These are phyloP conservation scores for Podabrus alpinus DNA, from an alignment of 2,888 invertebrate genomes.

Conservation along the genomic window DNA sequence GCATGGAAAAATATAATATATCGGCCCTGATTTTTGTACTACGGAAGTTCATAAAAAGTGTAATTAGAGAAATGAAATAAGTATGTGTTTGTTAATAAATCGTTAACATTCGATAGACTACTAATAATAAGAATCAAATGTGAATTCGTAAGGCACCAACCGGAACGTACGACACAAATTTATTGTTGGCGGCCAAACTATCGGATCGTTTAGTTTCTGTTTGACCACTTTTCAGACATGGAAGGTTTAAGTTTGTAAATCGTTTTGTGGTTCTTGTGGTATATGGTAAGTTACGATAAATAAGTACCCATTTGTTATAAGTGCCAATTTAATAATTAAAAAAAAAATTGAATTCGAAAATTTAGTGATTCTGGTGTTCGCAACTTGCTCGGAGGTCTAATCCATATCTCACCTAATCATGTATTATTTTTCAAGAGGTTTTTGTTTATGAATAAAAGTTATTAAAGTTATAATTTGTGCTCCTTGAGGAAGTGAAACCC, in stretches of 20 bases:
- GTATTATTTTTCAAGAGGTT: too few relatives aligned
- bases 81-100: background rate
- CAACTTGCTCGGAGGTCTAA: background rate
- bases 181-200: background rate
- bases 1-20: background rate
- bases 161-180: conserved; percentile 1
- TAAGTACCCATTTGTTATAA: background rate
- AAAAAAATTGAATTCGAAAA: too few relatives aligned
- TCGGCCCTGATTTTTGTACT: background rate
- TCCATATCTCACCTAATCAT: too few relatives aligned
- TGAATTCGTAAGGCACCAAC: background rate
- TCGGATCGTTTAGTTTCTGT: background rate
- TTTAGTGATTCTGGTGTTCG: too few relatives aligned
- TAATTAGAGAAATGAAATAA: background rate
- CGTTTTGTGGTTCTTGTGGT: background rate
- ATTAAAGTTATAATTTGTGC: background rate
- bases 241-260: background rate
- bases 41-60: background rate
- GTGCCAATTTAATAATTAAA: too few relatives aligned
- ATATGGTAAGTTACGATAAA: background rate
- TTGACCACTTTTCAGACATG: background rate
- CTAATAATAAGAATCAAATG: background rate
- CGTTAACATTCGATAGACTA: background rate
- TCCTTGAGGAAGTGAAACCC: background rate
- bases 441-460: background rate